These are phyloP conservation scores for Cataglyphis rosenhaueri DNA, from an alignment of 2,888 invertebrate genomes.

Conservation along the genomic window DNA sequence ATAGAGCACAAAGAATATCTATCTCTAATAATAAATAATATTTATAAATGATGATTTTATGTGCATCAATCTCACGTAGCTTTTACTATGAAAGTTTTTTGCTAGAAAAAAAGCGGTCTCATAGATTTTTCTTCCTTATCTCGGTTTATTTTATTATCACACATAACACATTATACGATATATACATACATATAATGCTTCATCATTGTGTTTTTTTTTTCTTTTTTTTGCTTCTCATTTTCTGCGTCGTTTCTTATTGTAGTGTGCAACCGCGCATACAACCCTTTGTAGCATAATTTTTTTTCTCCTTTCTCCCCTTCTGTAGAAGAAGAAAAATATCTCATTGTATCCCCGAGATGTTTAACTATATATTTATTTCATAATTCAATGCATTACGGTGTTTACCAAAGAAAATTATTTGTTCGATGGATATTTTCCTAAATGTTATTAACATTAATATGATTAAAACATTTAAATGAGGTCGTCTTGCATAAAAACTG, in stretches of 20 bases:
- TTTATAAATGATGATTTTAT: not conserved
- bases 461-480: not conserved
- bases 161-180: slow-evolving; percentile 28
- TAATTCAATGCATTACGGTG: not conserved
- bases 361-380: not conserved
- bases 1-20: not conserved
- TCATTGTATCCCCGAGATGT: not conserved
- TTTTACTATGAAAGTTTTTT: not conserved
- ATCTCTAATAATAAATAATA: not conserved
- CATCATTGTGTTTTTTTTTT: slow-evolving; percentile 33
- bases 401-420: not conserved
- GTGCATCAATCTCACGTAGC: not conserved
- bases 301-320: slow-evolving; percentile 26
- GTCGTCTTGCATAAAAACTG: not conserved
- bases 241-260: slow-evolving; percentile 64
- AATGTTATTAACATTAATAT: not conserved
- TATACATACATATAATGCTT: slow-evolving; percentile 46
- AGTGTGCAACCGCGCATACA: slow-evolving; percentile 15
- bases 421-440: not conserved
- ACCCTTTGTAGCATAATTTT: slow-evolving; percentile 44
- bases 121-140: slow-evolving; percentile 33
- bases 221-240: slow-evolving; percentile 51
- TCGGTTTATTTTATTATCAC: slow-evolving; percentile 52
- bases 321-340: slow-evolving; percentile 15
- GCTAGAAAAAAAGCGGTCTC: slow-evolving; percentile 27